Evolutionary conservation across 2,888 invertebrate genomes (phyloP), one percentile per base, ranked within the genome.

Genomic region (Sthenelais limicola): DNA sequence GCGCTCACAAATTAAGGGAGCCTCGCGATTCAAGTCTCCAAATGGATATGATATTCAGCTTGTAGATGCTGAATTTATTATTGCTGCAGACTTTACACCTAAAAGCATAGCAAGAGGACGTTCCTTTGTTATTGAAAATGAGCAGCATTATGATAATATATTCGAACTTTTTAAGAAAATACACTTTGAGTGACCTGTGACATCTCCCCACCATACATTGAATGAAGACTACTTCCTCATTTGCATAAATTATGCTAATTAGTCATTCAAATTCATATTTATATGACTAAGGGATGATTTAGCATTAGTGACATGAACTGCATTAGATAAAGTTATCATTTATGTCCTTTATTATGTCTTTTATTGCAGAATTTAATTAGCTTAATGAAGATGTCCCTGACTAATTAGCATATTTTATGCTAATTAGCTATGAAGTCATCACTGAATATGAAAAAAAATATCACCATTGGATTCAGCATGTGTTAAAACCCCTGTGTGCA

Each of bases 41-140:
- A 56, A 18, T 56, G 56, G 56, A 1, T 33, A 32, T n/a, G 56
- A 56, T 21, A 21, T 56, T 5, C 56, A 56, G 18, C 2, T 30
- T 3, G 56, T 56, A 2, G 56, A 56, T 1, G 7, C 28, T 7
- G 30, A 56, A n/a, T 56, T 56, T 24, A 32, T 56, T 4, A 2
- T 56, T 4, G 28, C 56, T 24, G 33, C 56, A 1, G 30, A 56
- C 30, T 56, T 56, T 24, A 18, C 9, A 4, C 56, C 56, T 9
- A 4, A 15, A 32, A 2, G 30, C 30, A 56, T 28, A 1, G 30
- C 3, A 2, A 30, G 24, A 3, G 56, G 30, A 56, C 32, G 56
- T 3, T 30, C 21, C 21, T 15, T 56, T 2, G 3, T 30, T n/a
- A 56, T 32, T 2, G 1, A 32, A 30, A 15, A 30, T 56, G 32